Evolutionary conservation across 2,113 vertebrate species (phyloP).

Genomic region (Plestiodon gilberti): DNA sequence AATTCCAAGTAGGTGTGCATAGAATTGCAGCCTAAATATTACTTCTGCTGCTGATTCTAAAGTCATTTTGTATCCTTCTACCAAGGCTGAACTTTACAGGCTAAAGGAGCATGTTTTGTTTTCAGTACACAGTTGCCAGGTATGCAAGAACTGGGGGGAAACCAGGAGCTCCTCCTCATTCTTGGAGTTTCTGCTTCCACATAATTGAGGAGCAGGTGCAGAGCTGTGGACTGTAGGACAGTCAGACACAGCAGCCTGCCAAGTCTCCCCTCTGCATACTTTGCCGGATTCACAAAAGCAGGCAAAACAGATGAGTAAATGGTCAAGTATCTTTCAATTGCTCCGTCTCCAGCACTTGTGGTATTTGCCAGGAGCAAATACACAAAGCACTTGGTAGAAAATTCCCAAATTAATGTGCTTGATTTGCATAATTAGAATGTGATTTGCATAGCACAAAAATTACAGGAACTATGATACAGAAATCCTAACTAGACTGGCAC

Average conservation of each 20-base stretch:
- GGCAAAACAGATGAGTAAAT: not conserved
- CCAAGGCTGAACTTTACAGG: not conserved
- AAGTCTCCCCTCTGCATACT: not conserved
- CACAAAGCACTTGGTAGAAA: not conserved
- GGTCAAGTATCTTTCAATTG: not conserved
- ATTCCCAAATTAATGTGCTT: not conserved
- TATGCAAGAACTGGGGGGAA: not conserved
- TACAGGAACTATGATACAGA: not conserved
- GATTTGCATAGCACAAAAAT: not conserved
- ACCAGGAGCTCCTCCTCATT: not conserved
- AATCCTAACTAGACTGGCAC: too few species aligned
- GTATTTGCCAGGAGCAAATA: not conserved
- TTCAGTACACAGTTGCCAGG: not conserved
- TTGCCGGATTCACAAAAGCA: not conserved
- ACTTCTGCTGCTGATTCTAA: not conserved
- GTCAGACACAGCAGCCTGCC: not conserved
- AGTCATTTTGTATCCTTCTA: not conserved
- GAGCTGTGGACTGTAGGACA: not conserved
- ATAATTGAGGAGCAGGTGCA: not conserved
- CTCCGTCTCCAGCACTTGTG: not conserved
- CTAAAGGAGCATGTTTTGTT: not conserved
- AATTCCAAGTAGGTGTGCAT: not conserved
- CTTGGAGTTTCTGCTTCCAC: not conserved
- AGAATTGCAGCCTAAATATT: not conserved
- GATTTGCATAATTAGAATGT: not conserved